These are phyloP conservation scores for Euplagia quadripunctaria DNA, from an alignment of 2,888 invertebrate genomes.

Conservation along the genomic window DNA sequence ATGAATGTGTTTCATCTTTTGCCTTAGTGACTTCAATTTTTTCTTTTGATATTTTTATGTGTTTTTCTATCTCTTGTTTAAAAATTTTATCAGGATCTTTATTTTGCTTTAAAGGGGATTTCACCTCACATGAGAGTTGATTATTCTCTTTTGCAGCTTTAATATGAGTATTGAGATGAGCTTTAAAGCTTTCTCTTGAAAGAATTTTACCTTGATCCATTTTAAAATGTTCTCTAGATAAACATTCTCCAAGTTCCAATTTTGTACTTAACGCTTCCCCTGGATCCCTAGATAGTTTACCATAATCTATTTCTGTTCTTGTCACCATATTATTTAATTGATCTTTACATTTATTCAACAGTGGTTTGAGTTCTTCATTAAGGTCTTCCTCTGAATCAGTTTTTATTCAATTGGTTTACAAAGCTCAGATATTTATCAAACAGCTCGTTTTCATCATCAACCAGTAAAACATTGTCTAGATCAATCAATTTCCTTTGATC, in stretches of 20 bases:
- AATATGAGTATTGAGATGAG: constrained; percentile 28
- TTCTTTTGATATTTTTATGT: neutral
- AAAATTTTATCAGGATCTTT: neutral
- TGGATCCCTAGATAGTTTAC: constrained; percentile 65
- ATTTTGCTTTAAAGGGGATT: constrained; percentile 7
- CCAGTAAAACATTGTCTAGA: constrained; percentile 56
- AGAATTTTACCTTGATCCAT: constrained; percentile 9
- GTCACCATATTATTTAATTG: constrained; percentile 13
- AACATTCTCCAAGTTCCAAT: neutral
- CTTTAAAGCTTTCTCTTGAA: constrained; percentile 42
- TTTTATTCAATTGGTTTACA: constrained; percentile 69
- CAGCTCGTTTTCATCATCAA: constrained; percentile 62
- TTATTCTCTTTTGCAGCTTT: constrained; percentile 32
- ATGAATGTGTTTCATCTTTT: constrained; percentile 57
- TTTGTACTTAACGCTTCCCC: constrained; percentile 1
- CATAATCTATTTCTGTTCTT: constrained; percentile 56
- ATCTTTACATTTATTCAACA: constrained; percentile 24
- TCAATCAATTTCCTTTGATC: constrained; percentile 61
- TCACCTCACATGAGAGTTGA: neutral
- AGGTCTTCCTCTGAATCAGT: constrained; percentile 33
- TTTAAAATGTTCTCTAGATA: constrained; percentile 11
- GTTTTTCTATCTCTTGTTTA: constrained; percentile 9
- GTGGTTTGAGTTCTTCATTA: constrained; percentile 25
- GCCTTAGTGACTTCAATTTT: constrained; percentile 29
- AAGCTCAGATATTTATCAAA: constrained; percentile 73